A percentile compares a stretch with the other conserved stretches of the same genome.
phyloP scores from a whole-genome alignment of 2,888 invertebrate species.

The Tiphia femorata region DNA sequence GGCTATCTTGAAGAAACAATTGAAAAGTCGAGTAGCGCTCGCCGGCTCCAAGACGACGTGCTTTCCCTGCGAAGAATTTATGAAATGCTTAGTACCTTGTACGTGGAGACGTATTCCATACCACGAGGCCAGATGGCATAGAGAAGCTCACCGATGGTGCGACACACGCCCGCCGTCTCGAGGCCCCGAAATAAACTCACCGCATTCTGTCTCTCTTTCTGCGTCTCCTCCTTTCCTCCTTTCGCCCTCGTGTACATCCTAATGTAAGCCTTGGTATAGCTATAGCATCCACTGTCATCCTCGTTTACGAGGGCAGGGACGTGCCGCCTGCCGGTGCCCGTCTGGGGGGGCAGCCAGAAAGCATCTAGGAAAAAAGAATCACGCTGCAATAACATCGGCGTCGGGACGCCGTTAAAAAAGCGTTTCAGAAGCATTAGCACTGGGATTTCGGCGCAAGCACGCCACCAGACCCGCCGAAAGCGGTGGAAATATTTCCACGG shows the following conservation, averaged over 20 bases:
- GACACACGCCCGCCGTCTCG: constrained; percentile 51
- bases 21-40: no score
- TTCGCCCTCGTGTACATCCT: constrained; percentile 8
- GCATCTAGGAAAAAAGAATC: constrained; percentile 12
- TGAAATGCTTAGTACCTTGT: no score
- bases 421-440: constrained; percentile 1
- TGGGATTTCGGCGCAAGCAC: no score
- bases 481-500: not conserved
- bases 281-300: constrained; percentile 20
- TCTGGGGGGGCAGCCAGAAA: constrained; percentile 11
- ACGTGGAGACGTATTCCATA: constrained; percentile 2
- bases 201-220: constrained; percentile 44
- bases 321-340: constrained; percentile 2
- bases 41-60: no score
- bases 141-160: constrained; percentile 30
- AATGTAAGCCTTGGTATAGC: no score
- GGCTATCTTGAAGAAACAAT: no score
- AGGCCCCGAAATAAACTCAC: constrained; percentile 63
- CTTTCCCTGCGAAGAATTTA: no score
- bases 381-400: constrained; percentile 2
- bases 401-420: not conserved
- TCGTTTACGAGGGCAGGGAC: constrained; percentile 18
- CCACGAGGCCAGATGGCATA: not conserved
- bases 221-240: constrained; percentile 16
- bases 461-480: no score